phyloP scores from a whole-genome alignment of 2,888 invertebrate species.

The Eulithis testata region DNA sequence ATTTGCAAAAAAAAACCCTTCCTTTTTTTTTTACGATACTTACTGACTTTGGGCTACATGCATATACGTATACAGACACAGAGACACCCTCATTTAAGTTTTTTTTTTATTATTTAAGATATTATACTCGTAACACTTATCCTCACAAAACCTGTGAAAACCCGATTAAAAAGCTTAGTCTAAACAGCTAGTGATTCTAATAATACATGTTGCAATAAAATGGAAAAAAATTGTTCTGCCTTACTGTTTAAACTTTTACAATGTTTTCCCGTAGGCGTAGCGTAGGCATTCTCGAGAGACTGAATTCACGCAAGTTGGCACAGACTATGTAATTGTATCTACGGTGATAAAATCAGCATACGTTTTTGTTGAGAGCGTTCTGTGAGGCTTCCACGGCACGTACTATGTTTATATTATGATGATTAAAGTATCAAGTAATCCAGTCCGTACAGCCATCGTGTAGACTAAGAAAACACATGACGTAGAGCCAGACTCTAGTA shows the following conservation, averaged over 20 bases:
- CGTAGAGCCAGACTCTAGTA: too few relatives aligned
- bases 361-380: slow-evolving; percentile 53
- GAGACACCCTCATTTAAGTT: too few relatives aligned
- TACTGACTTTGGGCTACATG: too few relatives aligned
- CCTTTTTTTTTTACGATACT: too few relatives aligned
- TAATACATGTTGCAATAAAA: too few relatives aligned
- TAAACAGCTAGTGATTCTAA: background rate
- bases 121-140: too few relatives aligned
- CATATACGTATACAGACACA: too few relatives aligned
- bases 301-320: slow-evolving; percentile 51
- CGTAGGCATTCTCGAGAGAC: slow-evolving; percentile 52
- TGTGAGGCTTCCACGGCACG: slow-evolving; percentile 29
- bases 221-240: background rate
- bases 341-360: slow-evolving; percentile 68
- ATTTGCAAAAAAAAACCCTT: background rate
- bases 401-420: slow-evolving; percentile 19
- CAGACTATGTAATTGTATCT: slow-evolving; percentile 4
- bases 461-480: background rate
- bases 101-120: too few relatives aligned
- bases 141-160: too few relatives aligned
- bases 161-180: too few relatives aligned
- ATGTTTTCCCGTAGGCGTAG: slow-evolving; percentile 43
- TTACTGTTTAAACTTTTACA: slow-evolving; percentile 12
- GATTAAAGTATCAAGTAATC: slow-evolving; percentile 14
- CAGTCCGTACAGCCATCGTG: background rate